Percentiles rank a stretch among this genome's conserved stretches.
Evolutionary conservation across 2,888 invertebrate genomes (phyloP).

Genomic region (Cordylochernes scorpioides): DNA sequence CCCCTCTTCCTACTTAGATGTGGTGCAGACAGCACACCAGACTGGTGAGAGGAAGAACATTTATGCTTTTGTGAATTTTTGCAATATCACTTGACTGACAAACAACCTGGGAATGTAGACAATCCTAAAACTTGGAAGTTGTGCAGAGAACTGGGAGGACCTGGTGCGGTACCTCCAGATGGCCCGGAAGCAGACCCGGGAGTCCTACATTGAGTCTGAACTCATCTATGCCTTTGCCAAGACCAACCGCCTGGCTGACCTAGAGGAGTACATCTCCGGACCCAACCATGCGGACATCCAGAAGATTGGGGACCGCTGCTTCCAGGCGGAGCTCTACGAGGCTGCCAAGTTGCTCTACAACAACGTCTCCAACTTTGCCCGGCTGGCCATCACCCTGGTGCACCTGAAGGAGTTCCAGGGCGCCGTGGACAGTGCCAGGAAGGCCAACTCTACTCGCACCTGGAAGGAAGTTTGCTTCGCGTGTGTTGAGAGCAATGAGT

Average conservation of each 20-base stretch:
- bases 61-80: too few relatives aligned
- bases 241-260: constrained; percentile 79
- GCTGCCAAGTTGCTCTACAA: constrained; percentile 93
- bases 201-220: constrained; percentile 95
- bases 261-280: constrained; percentile 93
- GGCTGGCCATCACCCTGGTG: constrained; percentile 87
- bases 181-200: constrained; percentile 95
- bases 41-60: constrained; percentile 28
- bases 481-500: constrained; percentile 93
- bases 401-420: constrained; percentile 91
- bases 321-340: constrained; percentile 93
- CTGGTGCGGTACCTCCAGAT: constrained; percentile 81
- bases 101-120: too few relatives aligned
- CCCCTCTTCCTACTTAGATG: constrained; percentile 90
- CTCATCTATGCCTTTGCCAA: constrained; percentile 94
- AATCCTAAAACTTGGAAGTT: too few relatives aligned
- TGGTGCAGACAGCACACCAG: constrained; percentile 75
- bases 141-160: constrained; percentile 72
- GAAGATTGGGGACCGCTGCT: constrained; percentile 95
- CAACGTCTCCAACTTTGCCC: constrained; percentile 93
- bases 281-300: constrained; percentile 99
- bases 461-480: constrained; percentile 72
- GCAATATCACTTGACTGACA: too few relatives aligned
- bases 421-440: constrained; percentile 90
- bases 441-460: constrained; percentile 50